Percentiles rank a stretch among this genome's conserved stretches.
phyloP scores from a whole-genome alignment of 2,797 vertebrate genomes.

The Gambusia yucatana region DNA sequence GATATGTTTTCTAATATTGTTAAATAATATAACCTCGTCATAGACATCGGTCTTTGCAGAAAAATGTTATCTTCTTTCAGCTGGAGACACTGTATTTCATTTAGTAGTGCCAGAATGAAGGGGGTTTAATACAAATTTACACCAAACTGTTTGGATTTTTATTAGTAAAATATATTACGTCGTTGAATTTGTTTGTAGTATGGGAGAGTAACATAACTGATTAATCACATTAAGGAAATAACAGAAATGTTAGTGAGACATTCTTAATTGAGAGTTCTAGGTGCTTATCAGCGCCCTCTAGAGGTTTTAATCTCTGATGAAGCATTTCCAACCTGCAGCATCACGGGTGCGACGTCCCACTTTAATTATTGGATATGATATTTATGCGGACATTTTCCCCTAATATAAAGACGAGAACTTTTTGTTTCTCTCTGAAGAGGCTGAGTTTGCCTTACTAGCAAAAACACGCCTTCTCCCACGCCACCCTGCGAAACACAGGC shows the following conservation, averaged over 20 bases:
- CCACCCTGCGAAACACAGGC: neutral
- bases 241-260: no score
- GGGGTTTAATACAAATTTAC: neutral
- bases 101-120: neutral
- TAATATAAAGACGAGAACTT: neutral
- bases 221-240: neutral
- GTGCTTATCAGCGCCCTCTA: conserved; percentile 73
- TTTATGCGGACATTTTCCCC: neutral
- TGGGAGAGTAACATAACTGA: neutral
- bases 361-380: neutral
- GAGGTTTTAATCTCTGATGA: conserved; percentile 29
- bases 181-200: neutral
- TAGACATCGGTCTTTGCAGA: neutral
- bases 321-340: conserved; percentile 16
- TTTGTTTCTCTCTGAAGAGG: neutral
- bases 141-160: neutral
- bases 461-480: neutral
- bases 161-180: neutral
- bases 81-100: neutral
- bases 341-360: conserved; percentile 17
- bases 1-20: neutral
- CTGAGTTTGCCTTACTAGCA: neutral
- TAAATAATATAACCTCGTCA: neutral
- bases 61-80: neutral
- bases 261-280: neutral